Conservation (phyloP, 2,113 vertebrate genomes). For the Ictalurus punctatus region DNA sequence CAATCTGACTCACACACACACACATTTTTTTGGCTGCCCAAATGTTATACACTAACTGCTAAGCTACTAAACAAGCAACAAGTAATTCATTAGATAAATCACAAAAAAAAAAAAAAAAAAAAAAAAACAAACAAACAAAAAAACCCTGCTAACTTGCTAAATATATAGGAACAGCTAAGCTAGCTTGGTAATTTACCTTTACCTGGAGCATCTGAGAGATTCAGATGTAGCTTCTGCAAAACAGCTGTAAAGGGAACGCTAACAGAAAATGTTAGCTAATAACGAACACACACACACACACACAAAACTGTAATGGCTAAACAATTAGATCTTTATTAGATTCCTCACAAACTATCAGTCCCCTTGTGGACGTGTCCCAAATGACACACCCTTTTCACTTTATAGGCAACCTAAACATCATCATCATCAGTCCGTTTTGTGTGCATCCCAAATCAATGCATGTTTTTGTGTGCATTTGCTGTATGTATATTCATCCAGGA, state of each 20-base stretch:
- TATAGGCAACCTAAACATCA: background rate
- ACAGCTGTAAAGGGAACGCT: background rate
- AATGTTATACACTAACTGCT: background rate
- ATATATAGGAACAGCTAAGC: no score
- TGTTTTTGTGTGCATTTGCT: background rate
- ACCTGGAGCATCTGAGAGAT: background rate
- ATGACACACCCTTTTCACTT: background rate
- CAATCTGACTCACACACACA: background rate
- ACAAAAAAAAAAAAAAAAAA: background rate
- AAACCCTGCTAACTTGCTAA: background rate
- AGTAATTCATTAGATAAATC: background rate
- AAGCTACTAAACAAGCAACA: background rate
- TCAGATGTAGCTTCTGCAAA: background rate
- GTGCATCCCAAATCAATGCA: background rate
- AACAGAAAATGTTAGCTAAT: background rate
- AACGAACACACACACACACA: background rate
- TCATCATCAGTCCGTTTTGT: background rate
- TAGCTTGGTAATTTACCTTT: background rate
- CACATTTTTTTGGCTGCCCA: no score
- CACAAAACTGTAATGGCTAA: no score
- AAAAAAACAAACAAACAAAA: background rate
- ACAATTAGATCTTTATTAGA: background rate
- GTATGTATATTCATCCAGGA: background rate
- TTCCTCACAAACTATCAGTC: background rate
- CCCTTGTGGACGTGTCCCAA: background rate